phyloP scores from a whole-genome alignment of 2,113 vertebrate genomes.

The Phylloscopus trochilus region DNA sequence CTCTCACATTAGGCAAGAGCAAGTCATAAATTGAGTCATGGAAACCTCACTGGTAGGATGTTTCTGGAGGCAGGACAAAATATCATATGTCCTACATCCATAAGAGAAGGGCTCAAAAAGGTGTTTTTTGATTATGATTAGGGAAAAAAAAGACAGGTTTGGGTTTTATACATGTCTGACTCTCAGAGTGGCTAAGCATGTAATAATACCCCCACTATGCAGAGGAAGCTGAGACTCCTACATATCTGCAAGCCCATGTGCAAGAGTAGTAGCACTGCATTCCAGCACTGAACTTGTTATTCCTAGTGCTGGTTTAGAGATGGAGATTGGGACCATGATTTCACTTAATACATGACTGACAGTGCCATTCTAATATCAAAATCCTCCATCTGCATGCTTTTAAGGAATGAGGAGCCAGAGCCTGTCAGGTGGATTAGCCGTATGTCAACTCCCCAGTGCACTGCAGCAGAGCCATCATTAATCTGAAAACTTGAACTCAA shows the following conservation, averaged over 20 bases:
- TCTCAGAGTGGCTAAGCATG: background rate
- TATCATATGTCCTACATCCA: accelerated
- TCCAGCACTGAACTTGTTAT: background rate
- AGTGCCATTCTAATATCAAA: background rate
- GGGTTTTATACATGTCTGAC: background rate
- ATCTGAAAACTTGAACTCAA: constrained; percentile 59
- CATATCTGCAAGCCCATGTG: background rate
- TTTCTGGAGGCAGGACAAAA: background rate
- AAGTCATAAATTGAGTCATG: background rate
- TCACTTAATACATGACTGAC: background rate
- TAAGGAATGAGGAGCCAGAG: background rate
- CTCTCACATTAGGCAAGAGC: background rate
- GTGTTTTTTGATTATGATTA: background rate
- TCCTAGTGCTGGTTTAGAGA: background rate
- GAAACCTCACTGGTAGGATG: background rate
- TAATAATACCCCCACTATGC: background rate
- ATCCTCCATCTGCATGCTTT: background rate
- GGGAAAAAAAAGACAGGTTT: background rate
- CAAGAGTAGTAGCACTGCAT: background rate
- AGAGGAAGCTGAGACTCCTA: background rate
- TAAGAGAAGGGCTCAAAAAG: background rate
- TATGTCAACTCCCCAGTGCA: background rate
- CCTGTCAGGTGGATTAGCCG: constrained; percentile 19
- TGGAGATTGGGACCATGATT: background rate
- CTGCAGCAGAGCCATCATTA: constrained; percentile 41